Percentiles rank a stretch among this genome's conserved stretches.
These are phyloP conservation scores for Eristalis pertinax DNA, from an alignment of 2,888 invertebrate genomes.

Conservation along the genomic window DNA sequence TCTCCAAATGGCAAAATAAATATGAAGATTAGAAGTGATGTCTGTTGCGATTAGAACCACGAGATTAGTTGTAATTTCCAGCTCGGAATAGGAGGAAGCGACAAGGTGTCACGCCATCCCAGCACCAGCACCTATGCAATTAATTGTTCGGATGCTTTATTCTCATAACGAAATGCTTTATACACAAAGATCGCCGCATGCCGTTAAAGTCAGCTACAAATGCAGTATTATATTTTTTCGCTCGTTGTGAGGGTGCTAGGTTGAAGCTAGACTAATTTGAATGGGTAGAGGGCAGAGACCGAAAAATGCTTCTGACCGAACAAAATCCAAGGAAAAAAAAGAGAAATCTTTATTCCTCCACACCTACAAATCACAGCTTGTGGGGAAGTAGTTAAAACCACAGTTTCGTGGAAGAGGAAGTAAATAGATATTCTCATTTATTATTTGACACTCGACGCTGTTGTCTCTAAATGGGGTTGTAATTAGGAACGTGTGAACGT, in stretches of 20 bases:
- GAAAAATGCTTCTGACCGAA: constrained; percentile 21
- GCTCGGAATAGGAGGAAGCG: neutral
- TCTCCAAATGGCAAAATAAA: constrained; percentile 66
- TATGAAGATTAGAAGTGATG: constrained; percentile 50
- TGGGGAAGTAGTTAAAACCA: constrained; percentile 43
- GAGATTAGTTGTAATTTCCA: neutral
- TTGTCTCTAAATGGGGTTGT: constrained; percentile 47
- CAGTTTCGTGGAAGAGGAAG: constrained; percentile 34
- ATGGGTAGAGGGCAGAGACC: constrained; percentile 14
- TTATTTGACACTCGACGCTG: constrained; percentile 60
- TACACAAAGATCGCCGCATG: constrained; percentile 48
- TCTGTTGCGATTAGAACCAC: constrained; percentile 24
- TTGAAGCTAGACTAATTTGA: constrained; percentile 10
- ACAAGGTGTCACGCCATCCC: constrained; percentile 57
- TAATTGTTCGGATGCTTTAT: constrained; percentile 57
- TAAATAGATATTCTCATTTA: constrained; percentile 61
- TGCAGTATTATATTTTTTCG: constrained; percentile 46
- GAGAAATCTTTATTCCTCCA: constrained; percentile 47
- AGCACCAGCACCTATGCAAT: constrained; percentile 37
- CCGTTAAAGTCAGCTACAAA: constrained; percentile 32
- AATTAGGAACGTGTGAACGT: constrained; percentile 70
- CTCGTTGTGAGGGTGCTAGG: constrained; percentile 19
- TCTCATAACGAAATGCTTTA: constrained; percentile 63
- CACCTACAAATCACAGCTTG: constrained; percentile 45
- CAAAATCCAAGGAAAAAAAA: constrained; percentile 40